phyloP scores from a whole-genome alignment of 2,888 invertebrate genomes.

The Acleris laterana region DNA sequence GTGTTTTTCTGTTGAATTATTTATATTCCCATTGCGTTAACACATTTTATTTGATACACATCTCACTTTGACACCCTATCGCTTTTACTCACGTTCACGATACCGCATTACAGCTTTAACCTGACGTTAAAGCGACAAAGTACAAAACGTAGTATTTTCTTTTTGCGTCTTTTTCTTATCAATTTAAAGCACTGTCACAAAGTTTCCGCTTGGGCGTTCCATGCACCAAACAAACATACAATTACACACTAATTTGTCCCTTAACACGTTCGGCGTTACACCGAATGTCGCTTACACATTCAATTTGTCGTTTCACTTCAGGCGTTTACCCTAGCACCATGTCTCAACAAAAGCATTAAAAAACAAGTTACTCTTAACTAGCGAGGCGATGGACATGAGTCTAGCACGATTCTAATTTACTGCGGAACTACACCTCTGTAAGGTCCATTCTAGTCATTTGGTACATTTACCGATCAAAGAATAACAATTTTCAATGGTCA shows the following conservation, averaged over 20 bases:
- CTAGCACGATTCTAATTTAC: conserved; percentile 29
- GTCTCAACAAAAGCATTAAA: conserved; percentile 42
- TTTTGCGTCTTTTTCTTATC: not conserved
- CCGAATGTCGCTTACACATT: conserved; percentile 42
- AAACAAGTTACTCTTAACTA: not conserved
- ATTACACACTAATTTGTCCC: conserved; percentile 43
- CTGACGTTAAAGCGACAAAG: too few relatives aligned
- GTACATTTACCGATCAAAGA: not conserved
- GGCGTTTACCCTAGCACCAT: conserved; percentile 55
- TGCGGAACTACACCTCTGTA: not conserved
- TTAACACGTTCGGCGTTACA: conserved; percentile 45
- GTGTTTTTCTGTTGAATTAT: too few relatives aligned
- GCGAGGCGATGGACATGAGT: conserved; percentile 10
- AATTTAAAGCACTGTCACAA: not conserved
- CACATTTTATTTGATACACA: too few relatives aligned
- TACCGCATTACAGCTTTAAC: too few relatives aligned
- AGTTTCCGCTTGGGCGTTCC: not conserved
- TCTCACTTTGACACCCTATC: too few relatives aligned
- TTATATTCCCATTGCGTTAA: too few relatives aligned
- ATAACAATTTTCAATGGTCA: not conserved
- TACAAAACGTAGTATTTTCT: not conserved
- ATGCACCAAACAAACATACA: not conserved
- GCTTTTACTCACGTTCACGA: too few relatives aligned
- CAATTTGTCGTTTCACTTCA: conserved; percentile 52
- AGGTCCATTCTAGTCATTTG: too few relatives aligned